Base-by-base conservation (phyloP, 2,113 vertebrate species). In the Rostratula benghalensis region DNA sequence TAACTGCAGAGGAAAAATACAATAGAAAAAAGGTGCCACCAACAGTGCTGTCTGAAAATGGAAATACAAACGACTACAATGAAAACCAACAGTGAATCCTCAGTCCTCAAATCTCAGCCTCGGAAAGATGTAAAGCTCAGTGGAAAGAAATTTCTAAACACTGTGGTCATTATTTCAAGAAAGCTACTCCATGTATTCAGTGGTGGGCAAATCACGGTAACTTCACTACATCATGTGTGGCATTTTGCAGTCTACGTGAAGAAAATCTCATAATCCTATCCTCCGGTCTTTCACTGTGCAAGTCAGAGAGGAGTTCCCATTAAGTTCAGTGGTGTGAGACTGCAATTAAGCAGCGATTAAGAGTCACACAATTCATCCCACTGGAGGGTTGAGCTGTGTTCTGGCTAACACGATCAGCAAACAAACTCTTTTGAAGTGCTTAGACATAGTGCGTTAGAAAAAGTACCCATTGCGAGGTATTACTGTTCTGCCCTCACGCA, bases 301-400 rank as follows among this genome's bases (percentile, higher is more conserved):
- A 87, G 73, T 21, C 15, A 4, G 25, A 24, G 67, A 91, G 67
- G 59, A 65, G 61, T n/a, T 81, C 45, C 86, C 74, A 59, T 87
- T 27, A 84, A 71, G 53, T 54, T 54, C 91, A 91, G 70, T 3
- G 3, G 59, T 50, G 61, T 89, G 91, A 90, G 81, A 39, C 83
- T 63, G 74, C 94, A 96, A 87, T 92, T 84, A 96, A 94, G 54
- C 65, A 89, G 80, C 1, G 48, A 94, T 91, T 95, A 94, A 51
- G 80, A 75, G 73, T 12, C 28, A 9, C 48, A 81, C 77, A 87
- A 54, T 65, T 77, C 86, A 78, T 69, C 35, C 75, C 90, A 69
- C 69, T 17, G 50, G 48, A 87, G 86, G 69, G 88, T 68, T 77
- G 83, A 91, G 77, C 83, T 30, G 43, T 3, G 69, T 8, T 76